Evolutionary conservation across 1,140 invertebrate genomes (phyloP), one percentile per base, ranked within the genome.

Genomic region (Aphaenogaster rudis): DNA sequence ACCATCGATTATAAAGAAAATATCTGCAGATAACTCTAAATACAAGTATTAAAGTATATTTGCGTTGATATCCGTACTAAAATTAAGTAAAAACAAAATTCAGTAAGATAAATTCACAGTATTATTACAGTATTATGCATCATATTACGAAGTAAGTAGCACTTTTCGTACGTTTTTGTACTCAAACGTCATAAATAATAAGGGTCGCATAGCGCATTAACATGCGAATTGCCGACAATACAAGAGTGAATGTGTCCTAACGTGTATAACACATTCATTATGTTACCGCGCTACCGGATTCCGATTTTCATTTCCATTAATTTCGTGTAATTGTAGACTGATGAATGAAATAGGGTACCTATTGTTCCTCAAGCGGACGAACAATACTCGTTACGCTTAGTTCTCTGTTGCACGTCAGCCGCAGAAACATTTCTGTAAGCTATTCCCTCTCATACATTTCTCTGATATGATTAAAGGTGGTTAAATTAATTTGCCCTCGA

Each of bases 281-380:
- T 67, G 48, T 74, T 74, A 76, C 50, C 59, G 39, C 45, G 67
- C 21, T n/a, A 39, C 74, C 45, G 74, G 59, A 88, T 86, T 74
- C 81, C 74, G 90, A 90, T 90, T 91, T 90, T 91, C 89, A 78
- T 91, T 90, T 81, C 82, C 89, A 90, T 91, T 90, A 90, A 91
- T 90, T 91, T 90, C 71, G 21, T 78, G 82, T 86, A 90, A 91
- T 90, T 86, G 86, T 74, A 64, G 61, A 69, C 72, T 59, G 59
- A 81, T 88, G 90, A 91, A 91, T 91, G 88, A 88, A 90, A 78
- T 71, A 42, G 39, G 72, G 61, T 57, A 57, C 64, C 77, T 61
- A 90, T 91, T 91, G 90, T 91, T 91, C 17, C 48, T 45, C 57
- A 48, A 74, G 39, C 81, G 71, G 66, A 90, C 76, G 88, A 90